Evolutionary conservation across 2,888 invertebrate genomes (phyloP), one percentile per base, ranked within the genome.

Genomic region (Bembecia ichneumoniformis): DNA sequence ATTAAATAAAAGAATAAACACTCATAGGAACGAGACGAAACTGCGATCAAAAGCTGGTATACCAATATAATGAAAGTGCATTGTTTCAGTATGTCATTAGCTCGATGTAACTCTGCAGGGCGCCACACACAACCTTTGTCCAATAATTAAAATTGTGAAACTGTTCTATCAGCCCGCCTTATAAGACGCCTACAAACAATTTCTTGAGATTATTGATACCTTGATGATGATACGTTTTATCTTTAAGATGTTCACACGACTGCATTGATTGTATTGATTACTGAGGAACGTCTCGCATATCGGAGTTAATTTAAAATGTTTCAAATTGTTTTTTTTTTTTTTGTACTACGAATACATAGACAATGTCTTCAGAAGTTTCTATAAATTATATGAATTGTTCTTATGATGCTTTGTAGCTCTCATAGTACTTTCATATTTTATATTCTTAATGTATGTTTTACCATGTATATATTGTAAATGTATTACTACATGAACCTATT

Each of bases 71-170:
- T 63, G 66, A 63, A 68, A 68, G 57, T 49, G 58, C 61, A 78
- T 82, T 82, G 82, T 79, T 76, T 77, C 73, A 71, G 67, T 46
- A 51, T 57, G 58, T 64, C 66, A 69, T 65, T 66, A 71, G 65
- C 64, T 57, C 63, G 49, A 56, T 54, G 58, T 57, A 58, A 50
- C 55, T 47, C 63, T 78, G 51, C 80, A 71, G 84, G 84, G 74
- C 58, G 76, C 75, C 71, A 66, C 64, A 63, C 58, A 65, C 60
- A 56, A 66, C 73, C 67, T 74, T 79, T 79, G 82, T 80, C 63
- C 68, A 58, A 65, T 83, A 80, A 84, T 84, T 82, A 82, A 77
- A 77, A 80, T 75, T 70, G 74, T 68, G 68, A 74, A 77, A 74
- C 59, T 58, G 56, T 61, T 57, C 56, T 64, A 66, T 66, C 65